Base-by-base conservation (phyloP, 2,113 vertebrate species). In the Mustela lutreola region DNA sequence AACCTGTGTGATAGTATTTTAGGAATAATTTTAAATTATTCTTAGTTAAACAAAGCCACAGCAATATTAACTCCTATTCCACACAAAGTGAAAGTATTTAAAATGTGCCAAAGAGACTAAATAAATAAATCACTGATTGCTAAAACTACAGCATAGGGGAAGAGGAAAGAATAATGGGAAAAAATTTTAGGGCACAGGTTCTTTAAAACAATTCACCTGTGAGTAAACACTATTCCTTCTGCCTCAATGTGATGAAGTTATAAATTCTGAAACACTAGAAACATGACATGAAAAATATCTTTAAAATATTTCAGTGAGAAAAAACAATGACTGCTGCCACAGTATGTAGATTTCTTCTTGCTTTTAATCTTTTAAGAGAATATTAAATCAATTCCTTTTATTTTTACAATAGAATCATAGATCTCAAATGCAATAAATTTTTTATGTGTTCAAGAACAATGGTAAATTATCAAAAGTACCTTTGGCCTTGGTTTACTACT, bases 21-120 rank as follows among this genome's bases (percentile, higher is more conserved):
- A 84, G n/a, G 70, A 98, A 95, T 6, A 93, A 92, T 84, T 98
- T 93, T 33, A 92, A 87, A 95, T 92, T 91, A 90, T n/a, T 67
- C 85, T 11, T 0, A 73, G 31, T 83, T 91, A 96, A 76, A 95
- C 21, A 96, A 95, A 31, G 26, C 33, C 86, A 58, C 45, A 28
- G 21, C 87, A 97, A 31, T 6, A 76, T 50, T 95, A 96, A 92
- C 7, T 56, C 7, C 3, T 92, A 65, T 11, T 89, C 50, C 96
- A 39, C 5, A 96, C 60, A 91, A 28, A n/a, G 87, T 65, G 79
- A 97, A 39, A 0, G 5, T 18, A 36, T 84, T 93, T 89, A 58
- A 92, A 79, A 89, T 89, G 48, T 33, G 26, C 73, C 31, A 89
- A 93, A 96, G 71, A 97, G 53, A 5, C 18, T 80, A 94, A 91